These are phyloP conservation scores for Agapornis roseicollis DNA, from an alignment of 2,113 vertebrate genomes.

Conservation along the genomic window DNA sequence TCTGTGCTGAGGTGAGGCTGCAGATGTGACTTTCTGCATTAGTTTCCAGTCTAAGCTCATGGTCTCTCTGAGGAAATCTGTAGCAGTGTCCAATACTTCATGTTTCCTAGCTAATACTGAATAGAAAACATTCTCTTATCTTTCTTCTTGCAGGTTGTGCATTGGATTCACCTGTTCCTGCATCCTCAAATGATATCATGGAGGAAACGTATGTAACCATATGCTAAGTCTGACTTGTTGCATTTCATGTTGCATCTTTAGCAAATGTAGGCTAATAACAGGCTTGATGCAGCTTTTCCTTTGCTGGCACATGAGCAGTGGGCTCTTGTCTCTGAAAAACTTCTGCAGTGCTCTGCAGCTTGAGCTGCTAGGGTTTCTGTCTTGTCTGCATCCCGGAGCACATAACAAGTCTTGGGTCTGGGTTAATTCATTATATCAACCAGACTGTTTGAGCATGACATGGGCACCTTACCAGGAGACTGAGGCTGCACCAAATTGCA, in stretches of 20 bases:
- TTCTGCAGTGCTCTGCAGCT: neutral
- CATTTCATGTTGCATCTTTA: fast-evolving
- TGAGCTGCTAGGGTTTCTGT: neutral
- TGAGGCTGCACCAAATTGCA: neutral
- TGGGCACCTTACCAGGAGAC: neutral
- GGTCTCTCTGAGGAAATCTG: neutral
- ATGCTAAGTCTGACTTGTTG: neutral
- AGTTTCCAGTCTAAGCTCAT: neutral
- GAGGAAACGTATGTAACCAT: constrained; percentile 70
- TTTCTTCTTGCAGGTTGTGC: constrained; percentile 66
- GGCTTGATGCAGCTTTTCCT: neutral
- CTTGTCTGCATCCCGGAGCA: neutral
- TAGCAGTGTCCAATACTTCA: fast-evolving
- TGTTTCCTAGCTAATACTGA: fast-evolving
- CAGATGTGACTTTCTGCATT: fast-evolving
- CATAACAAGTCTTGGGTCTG: no score
- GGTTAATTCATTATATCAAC: neutral
- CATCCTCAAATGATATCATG: neutral
- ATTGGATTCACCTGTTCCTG: constrained; percentile 68
- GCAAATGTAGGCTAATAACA: fast-evolving
- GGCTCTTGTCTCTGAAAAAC: neutral
- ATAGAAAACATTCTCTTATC: neutral
- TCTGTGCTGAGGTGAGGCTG: neutral
- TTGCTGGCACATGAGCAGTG: fast-evolving
- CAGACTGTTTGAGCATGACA: neutral